Evolutionary conservation across 2,888 invertebrate genomes (phyloP).

Genomic region (Anodontia alba): DNA sequence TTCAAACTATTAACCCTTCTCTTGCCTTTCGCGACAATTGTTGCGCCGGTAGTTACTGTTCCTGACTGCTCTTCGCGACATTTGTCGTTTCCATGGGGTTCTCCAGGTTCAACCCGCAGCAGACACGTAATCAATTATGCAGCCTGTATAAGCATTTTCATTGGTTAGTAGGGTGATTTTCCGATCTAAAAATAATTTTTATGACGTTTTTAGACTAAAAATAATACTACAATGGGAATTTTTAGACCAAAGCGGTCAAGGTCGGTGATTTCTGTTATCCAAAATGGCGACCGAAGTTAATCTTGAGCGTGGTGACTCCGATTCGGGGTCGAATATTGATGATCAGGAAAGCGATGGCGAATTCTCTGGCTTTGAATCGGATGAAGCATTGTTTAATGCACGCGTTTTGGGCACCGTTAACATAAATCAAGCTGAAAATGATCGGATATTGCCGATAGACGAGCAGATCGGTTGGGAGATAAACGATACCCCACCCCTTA

Average conservation of each 20-base stretch:
- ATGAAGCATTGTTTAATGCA: slow-evolving; percentile 1
- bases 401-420: not conserved
- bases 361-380: slow-evolving; percentile 2
- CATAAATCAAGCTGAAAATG: not conserved
- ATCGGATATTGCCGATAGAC: not conserved
- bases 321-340: not conserved
- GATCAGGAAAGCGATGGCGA: not conserved
- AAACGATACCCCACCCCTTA: not conserved
- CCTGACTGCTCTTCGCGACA: not conserved
- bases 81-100: not conserved
- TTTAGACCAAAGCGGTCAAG: not conserved
- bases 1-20: slow-evolving; percentile 1
- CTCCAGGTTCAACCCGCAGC: not conserved
- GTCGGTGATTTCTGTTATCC: not conserved
- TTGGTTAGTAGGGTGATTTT: not conserved
- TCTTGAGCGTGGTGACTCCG: not conserved
- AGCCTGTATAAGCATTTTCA: not conserved
- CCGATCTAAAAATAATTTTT: slow-evolving; percentile 10
- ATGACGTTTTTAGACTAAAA: slow-evolving; percentile 11
- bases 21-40: not conserved
- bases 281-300: not conserved
- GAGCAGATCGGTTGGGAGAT: not conserved
- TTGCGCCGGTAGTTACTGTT: not conserved
- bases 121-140: not conserved
- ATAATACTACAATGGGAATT: not conserved